These are phyloP conservation scores for Cosmia trapezina DNA, from an alignment of 2,888 invertebrate genomes.

Conservation along the genomic window DNA sequence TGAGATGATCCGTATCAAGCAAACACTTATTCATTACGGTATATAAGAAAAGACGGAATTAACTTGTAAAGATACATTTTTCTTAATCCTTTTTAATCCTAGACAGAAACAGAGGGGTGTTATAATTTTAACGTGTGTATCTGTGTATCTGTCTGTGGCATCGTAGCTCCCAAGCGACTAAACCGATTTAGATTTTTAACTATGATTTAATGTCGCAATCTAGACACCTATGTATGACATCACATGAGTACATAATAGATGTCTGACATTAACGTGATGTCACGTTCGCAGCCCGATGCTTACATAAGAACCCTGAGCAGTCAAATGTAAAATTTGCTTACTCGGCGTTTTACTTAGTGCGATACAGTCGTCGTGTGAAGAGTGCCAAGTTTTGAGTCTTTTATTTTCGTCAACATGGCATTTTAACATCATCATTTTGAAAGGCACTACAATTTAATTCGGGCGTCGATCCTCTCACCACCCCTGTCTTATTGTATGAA, in stretches of 20 bases:
- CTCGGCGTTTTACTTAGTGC: conserved; percentile 7
- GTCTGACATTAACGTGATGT: conserved; percentile 15
- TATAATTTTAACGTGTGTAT: too few relatives aligned
- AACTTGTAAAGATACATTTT: neutral
- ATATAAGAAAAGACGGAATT: conserved; percentile 1
- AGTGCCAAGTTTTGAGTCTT: conserved; percentile 10
- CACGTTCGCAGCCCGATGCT: conserved; percentile 11
- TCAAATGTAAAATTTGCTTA: conserved; percentile 12
- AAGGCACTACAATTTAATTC: neutral
- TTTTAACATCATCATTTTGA: conserved; percentile 1
- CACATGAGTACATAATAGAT: conserved; percentile 23
- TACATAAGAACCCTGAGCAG: conserved; percentile 24
- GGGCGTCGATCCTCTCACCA: neutral
- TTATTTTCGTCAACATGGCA: neutral
- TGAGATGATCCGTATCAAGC: conserved; percentile 48
- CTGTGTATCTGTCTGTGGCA: too few relatives aligned
- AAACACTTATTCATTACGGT: conserved; percentile 39
- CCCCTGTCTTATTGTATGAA: neutral
- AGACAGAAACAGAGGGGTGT: too few relatives aligned
- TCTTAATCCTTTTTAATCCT: neutral
- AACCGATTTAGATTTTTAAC: neutral
- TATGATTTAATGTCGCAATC: conserved; percentile 17
- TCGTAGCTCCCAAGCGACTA: too few relatives aligned
- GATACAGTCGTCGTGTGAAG: neutral
- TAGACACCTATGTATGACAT: conserved; percentile 14